phyloP scores from a whole-genome alignment of 2,888 invertebrate genomes.

The Eupithecia exiguata region DNA sequence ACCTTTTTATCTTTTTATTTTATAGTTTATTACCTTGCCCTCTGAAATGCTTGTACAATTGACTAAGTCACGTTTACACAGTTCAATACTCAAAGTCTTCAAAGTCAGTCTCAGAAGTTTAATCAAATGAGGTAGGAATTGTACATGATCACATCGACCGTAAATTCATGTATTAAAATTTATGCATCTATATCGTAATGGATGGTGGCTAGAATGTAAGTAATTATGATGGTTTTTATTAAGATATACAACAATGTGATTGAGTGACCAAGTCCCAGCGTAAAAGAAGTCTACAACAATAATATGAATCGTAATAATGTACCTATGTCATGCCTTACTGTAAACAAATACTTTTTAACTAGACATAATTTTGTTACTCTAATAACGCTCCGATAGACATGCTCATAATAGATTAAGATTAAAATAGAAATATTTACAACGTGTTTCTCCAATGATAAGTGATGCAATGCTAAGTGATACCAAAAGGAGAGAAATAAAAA shows the following conservation, averaged over 20 bases:
- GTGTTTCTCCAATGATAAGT: background rate
- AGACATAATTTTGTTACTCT: background rate
- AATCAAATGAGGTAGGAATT: conserved; percentile 8
- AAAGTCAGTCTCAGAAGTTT: conserved; percentile 6
- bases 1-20: conserved; percentile 27
- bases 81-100: conserved; percentile 16
- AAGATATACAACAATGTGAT: background rate
- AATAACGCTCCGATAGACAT: background rate
- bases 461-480: too few species aligned
- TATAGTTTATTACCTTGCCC: conserved; percentile 10
- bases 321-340: background rate
- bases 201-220: conserved; percentile 14
- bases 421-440: background rate
- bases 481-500: background rate
- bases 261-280: background rate
- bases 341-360: background rate
- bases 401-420: background rate
- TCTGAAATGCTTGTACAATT: conserved; percentile 10
- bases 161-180: background rate
- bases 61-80: conserved; percentile 14
- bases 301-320: background rate
- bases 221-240: background rate
- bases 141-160: background rate
- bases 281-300: background rate
- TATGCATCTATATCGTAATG: conserved; percentile 14